These are phyloP conservation scores for Chelmon rostratus DNA, from an alignment of 2,797 vertebrate genomes.

Conservation along the genomic window DNA sequence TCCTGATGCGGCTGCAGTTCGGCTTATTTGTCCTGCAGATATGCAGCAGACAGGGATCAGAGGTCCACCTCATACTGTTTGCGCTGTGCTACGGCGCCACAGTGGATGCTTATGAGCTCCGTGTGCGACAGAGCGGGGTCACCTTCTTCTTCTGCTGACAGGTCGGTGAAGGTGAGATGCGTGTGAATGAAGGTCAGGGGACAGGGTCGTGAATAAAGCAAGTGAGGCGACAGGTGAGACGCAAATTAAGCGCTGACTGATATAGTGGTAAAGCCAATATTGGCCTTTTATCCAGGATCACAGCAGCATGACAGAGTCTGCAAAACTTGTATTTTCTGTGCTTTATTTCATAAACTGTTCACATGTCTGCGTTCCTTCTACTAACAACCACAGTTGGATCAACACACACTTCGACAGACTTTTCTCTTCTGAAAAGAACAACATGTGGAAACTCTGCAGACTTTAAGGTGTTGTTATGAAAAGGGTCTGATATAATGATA, in stretches of 20 bases:
- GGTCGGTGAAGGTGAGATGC: constrained; percentile 31
- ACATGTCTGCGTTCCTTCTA: neutral
- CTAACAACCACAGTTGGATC: neutral
- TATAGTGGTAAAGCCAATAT: neutral
- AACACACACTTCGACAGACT: neutral
- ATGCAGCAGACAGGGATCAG: constrained; percentile 6
- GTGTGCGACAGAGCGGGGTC: neutral
- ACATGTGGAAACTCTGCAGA: neutral
- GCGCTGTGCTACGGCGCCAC: constrained; percentile 3
- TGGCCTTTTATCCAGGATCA: neutral
- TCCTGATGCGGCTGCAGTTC: constrained; percentile 1
- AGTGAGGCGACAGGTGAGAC: constrained; percentile 19
- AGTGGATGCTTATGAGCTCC: neutral
- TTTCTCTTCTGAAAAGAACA: neutral
- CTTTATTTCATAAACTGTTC: neutral
- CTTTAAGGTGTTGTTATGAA: neutral
- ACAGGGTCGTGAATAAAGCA: constrained; percentile 47
- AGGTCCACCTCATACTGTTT: neutral
- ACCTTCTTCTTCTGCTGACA: constrained; percentile 35
- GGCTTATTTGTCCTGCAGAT: constrained; percentile 2
- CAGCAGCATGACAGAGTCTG: neutral
- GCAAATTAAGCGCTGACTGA: neutral
- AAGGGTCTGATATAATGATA: neutral
- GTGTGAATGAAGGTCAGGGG: constrained; percentile 25
- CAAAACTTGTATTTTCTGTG: neutral